Percentiles rank a stretch among this genome's conserved stretches.
These are phyloP conservation scores for Isurus oxyrinchus DNA, from an alignment of 2,113 vertebrate genomes.

Conservation along the genomic window DNA sequence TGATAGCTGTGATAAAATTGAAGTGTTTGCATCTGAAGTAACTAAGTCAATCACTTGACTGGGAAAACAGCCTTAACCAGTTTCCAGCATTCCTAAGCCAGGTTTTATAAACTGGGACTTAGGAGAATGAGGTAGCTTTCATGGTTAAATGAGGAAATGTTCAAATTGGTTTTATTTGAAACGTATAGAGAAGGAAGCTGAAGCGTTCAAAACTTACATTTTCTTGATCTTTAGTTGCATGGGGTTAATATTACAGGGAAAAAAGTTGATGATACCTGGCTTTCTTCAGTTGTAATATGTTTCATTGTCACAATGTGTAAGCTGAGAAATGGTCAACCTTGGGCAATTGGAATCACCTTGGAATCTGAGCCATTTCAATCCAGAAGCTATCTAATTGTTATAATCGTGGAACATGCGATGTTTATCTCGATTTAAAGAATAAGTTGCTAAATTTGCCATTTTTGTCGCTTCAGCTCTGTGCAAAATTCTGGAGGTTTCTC, in stretches of 20 bases:
- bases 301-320: background rate
- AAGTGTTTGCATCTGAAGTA: background rate
- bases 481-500: background rate
- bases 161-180: background rate
- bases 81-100: background rate
- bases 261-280: background rate
- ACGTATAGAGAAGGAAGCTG: background rate
- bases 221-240: background rate
- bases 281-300: background rate
- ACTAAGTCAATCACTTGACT: background rate
- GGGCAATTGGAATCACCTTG: background rate
- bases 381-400: background rate
- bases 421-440: background rate
- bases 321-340: background rate
- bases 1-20: background rate
- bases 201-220: background rate
- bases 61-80: background rate
- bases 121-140: background rate
- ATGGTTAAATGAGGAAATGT: background rate
- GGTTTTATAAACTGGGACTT: background rate
- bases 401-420: background rate
- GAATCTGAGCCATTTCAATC: background rate
- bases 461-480: background rate
- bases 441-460: background rate
- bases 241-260: background rate